Evolutionary conservation across 1,140 invertebrate genomes (phyloP).

Genomic region (Leptinotarsa texana): DNA sequence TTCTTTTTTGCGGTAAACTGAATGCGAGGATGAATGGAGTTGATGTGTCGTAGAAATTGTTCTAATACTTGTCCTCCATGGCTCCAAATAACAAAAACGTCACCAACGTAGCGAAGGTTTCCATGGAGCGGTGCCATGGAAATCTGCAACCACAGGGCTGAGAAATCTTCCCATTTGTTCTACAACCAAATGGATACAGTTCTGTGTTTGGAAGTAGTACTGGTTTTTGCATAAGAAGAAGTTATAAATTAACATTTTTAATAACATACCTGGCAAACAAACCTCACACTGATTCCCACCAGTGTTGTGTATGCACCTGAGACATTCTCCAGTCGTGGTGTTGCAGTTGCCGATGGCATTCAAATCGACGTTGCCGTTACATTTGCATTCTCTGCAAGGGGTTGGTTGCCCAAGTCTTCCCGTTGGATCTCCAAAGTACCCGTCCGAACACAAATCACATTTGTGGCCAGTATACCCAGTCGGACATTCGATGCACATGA

Average conservation of each 20-base stretch:
- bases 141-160: no score
- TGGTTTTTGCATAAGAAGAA: not conserved
- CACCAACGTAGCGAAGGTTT: no score
- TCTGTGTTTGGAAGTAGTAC: no score
- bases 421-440: slow-evolving; percentile 75
- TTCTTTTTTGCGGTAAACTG: no score
- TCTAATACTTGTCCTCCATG: no score
- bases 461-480: slow-evolving; percentile 86
- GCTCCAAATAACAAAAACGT: no score
- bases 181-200: no score
- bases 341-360: slow-evolving; percentile 95
- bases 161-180: no score
- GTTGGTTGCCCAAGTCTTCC: slow-evolving; percentile 71
- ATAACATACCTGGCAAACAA: slow-evolving; percentile 77
- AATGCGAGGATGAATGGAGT: no score
- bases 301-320: slow-evolving; percentile 97
- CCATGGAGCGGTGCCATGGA: no score
- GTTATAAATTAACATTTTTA: not conserved
- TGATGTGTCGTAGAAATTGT: no score
- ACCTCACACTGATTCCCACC: slow-evolving; percentile 86
- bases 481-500: slow-evolving; percentile 94
- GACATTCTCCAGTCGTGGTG: slow-evolving; percentile 88
- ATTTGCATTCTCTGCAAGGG: slow-evolving; percentile 85
- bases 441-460: slow-evolving; percentile 94
- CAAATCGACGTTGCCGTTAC: slow-evolving; percentile 93